phyloP scores from a whole-genome alignment of 2,888 invertebrate genomes.

The Ptychoptera albimana region DNA sequence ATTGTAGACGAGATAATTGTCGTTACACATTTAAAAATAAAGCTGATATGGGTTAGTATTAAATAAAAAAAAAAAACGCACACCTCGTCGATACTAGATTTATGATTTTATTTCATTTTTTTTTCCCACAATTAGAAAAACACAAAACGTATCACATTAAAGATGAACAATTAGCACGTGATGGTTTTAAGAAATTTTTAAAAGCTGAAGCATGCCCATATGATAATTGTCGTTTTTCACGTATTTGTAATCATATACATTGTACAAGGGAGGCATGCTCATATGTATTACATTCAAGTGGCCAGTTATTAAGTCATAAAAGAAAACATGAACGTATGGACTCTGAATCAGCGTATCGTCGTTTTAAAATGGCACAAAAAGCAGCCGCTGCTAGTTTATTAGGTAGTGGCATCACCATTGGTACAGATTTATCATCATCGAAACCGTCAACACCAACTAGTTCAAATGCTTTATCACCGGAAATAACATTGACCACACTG shows the following conservation, averaged over 20 bases:
- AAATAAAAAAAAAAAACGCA: too few species aligned
- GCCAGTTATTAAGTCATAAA: conserved; percentile 93
- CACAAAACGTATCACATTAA: conserved; percentile 97
- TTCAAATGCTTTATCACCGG: neutral
- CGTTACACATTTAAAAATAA: conserved; percentile 96
- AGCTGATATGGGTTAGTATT: conserved; percentile 88
- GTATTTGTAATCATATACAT: conserved; percentile 95
- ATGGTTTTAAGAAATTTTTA: conserved; percentile 98
- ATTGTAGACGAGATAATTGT: conserved; percentile 81
- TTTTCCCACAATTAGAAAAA: conserved; percentile 52
- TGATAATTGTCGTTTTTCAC: conserved; percentile 81
- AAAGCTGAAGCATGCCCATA: conserved; percentile 91
- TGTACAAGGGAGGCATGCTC: conserved; percentile 91
- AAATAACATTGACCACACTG: neutral
- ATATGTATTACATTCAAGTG: conserved; percentile 91
- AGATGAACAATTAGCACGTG: conserved; percentile 85
- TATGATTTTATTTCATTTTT: conserved; percentile 15
- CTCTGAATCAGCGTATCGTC: conserved; percentile 45
- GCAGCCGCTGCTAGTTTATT: neutral
- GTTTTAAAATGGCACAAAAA: conserved; percentile 18
- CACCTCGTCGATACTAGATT: too few species aligned
- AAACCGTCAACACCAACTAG: neutral
- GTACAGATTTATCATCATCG: neutral
- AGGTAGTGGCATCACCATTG: neutral
- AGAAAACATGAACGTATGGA: conserved; percentile 92